These are phyloP conservation scores for Nephila pilipes DNA, from an alignment of 1,140 invertebrate species.

Conservation along the genomic window DNA sequence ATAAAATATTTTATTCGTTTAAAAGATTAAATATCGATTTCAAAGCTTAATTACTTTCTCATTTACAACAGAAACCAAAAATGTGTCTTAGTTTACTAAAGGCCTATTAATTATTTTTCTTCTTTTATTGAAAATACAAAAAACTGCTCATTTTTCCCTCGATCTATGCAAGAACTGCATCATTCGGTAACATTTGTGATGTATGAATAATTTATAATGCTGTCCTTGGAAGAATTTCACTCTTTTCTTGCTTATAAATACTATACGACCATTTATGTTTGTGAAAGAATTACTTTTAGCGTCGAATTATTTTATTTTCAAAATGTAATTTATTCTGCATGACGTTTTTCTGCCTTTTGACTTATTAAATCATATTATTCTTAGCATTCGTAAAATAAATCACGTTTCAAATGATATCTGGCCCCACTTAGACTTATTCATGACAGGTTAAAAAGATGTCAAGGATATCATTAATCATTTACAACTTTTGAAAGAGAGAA, in stretches of 20 bases:
- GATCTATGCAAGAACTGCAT: no score
- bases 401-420: not conserved
- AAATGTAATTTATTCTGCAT: not conserved
- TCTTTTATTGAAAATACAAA: no score
- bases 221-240: not conserved
- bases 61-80: no score
- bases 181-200: not conserved
- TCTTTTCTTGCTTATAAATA: not conserved
- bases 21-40: no score
- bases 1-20: no score
- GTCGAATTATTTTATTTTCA: not conserved
- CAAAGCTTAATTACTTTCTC: no score
- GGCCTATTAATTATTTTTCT: no score
- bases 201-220: not conserved
- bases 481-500: not conserved
- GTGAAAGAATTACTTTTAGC: not conserved
- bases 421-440: not conserved
- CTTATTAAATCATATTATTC: not conserved
- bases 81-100: no score
- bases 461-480: not conserved
- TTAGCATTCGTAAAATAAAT: not conserved
- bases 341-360: not conserved
- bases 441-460: constrained; percentile 6
- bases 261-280: not conserved
- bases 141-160: no score